Conservation (phyloP, 2,113 vertebrate genomes). For the Boleophthalmus pectinirostris region DNA sequence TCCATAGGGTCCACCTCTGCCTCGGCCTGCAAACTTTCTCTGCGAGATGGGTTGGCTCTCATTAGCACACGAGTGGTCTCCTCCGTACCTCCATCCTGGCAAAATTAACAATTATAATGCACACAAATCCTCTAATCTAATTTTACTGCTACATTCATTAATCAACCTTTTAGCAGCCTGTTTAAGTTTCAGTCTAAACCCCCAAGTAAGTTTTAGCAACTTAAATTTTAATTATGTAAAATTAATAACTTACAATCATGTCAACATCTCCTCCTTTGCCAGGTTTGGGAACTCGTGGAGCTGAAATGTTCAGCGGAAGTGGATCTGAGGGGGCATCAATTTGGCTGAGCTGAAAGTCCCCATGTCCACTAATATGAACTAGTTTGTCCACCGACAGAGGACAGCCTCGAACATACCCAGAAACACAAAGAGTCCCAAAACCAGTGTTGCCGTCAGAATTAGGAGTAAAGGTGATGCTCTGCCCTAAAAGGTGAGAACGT, state of each 20-base stretch:
- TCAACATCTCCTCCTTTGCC: slow-evolving; percentile 76
- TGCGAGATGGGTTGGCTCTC: slow-evolving; percentile 83
- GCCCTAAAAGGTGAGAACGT: slow-evolving; percentile 85
- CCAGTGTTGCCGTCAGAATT: slow-evolving; percentile 54
- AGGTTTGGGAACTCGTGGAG: slow-evolving; percentile 65
- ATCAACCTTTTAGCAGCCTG: background rate
- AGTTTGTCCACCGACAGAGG: slow-evolving; percentile 84
- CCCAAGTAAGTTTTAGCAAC: no score
- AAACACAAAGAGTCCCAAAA: slow-evolving; percentile 88
- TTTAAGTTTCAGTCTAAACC: background rate
- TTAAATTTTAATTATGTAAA: no score
- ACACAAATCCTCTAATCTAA: background rate
- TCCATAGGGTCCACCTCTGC: slow-evolving; percentile 94
- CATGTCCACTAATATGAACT: slow-evolving; percentile 89
- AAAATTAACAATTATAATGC: background rate
- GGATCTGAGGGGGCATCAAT: slow-evolving; percentile 88
- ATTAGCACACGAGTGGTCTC: slow-evolving; percentile 86
- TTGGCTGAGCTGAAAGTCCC: slow-evolving; percentile 94
- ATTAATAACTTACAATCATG: slow-evolving; percentile 72
- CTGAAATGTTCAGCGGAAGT: slow-evolving; percentile 77
- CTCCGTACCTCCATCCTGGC: slow-evolving; percentile 76
- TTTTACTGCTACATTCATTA: background rate
- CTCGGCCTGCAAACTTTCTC: slow-evolving; percentile 87
- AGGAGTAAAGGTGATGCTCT: slow-evolving; percentile 79
- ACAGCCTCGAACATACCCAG: slow-evolving; percentile 88